Base-by-base conservation (phyloP, 2,888 invertebrate species). In the Cantharis nigra region DNA sequence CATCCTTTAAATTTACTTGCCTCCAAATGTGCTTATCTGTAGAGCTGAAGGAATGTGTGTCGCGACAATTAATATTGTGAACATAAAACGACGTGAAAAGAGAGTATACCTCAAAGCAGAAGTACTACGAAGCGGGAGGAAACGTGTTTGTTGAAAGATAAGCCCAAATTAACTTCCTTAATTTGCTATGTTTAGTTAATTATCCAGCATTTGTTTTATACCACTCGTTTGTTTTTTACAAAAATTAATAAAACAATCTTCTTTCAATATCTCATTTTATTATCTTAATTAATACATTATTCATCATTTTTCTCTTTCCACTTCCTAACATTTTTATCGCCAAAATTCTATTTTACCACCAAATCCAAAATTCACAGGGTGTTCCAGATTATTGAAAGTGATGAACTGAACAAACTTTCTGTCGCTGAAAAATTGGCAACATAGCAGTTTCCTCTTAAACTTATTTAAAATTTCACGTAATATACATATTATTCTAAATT, bases 151-250 rank as follows among this genome's bases (percentile, higher is more conserved):
- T 83, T 82, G 83, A 85, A 85, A 86, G 87, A 87, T 87, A 87
- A 87, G 86, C 86, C 82, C 83, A 85, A 87, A 85, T 86, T 86
- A 86, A 85, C 84, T 85, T 85, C 84, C 84, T 85, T 85, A 85
- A 86, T 86, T 87, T 86, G 85, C 85, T 84, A 82, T 85, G 86
- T 86, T 86, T 85, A 85, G 86, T 85, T 87, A 87, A 86, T 87
- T 85, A 85, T 84, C 83, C 82, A 81, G 83, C 85, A 84, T 83
- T 74, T 69, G 77, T 77, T 77, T 74, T 74, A 77, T 72, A 74
- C 72, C 49, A 70, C 71, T 72, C 74, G 63, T 71, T 71, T 78
- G 65, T 75, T 78, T 33, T 49, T 49, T 9, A 49, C 9, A 5
- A 49, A 49, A 49, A 49, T 49, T 49, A 7, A 7, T n/a, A n/a